These are phyloP conservation scores for Cygnus olor DNA, from an alignment of 2,797 vertebrate genomes.

Conservation along the genomic window DNA sequence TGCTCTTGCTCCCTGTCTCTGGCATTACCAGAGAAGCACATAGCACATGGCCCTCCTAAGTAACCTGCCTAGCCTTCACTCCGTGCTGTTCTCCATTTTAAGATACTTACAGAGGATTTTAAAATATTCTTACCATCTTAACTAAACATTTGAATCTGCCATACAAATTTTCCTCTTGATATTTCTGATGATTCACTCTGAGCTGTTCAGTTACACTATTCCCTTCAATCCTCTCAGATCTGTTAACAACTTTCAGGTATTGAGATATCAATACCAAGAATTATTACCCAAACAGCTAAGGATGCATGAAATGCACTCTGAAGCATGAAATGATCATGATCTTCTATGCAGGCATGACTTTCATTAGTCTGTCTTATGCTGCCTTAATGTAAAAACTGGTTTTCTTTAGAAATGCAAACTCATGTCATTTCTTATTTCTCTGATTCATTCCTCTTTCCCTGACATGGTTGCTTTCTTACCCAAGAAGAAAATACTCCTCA, in stretches of 20 bases:
- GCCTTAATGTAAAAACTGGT: not conserved
- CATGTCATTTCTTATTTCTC: not conserved
- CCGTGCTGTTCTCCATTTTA: not conserved
- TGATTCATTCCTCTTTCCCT: not conserved
- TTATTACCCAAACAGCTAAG: not conserved
- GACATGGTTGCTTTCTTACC: rapidly evolving
- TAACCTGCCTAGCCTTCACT: not conserved
- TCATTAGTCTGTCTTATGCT: not conserved
- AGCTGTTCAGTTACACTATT: not conserved
- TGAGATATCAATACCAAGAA: rapidly evolving
- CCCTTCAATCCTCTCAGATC: not conserved
- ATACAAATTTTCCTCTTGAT: not conserved
- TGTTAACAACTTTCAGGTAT: not conserved
- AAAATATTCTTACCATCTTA: not conserved
- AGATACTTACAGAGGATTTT: not conserved
- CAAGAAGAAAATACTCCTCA: not conserved
- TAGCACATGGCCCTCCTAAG: not conserved
- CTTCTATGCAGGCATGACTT: not conserved
- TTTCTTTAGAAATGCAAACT: not conserved
- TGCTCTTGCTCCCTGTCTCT: not conserved
- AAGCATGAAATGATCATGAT: too few species aligned
- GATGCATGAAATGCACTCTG: too few species aligned
- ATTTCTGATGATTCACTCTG: not conserved
- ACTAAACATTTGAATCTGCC: not conserved
- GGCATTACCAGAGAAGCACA: too few species aligned